Conservation (phyloP, 2,888 invertebrate species). For the Dusona sp. region DNA sequence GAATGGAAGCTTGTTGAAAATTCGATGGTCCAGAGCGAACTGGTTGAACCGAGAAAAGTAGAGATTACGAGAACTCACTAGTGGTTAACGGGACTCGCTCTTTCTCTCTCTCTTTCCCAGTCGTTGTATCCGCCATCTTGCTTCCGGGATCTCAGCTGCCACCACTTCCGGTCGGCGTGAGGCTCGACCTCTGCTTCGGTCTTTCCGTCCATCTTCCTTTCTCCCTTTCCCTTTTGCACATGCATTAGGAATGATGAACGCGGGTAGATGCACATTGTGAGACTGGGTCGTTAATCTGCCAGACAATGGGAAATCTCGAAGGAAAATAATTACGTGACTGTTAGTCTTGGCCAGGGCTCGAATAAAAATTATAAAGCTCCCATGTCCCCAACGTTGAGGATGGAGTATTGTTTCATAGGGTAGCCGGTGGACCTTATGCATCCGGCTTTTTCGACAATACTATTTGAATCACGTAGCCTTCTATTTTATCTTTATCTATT, state of each 20-base stretch:
- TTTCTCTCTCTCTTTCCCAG: constrained; percentile 19
- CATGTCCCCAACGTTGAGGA: constrained; percentile 35
- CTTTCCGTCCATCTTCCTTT: constrained; percentile 9
- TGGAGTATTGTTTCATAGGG: constrained; percentile 51
- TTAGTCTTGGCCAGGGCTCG: constrained; percentile 51
- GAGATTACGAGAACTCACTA: constrained; percentile 47
- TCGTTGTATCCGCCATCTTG: constrained; percentile 71
- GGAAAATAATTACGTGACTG: constrained; percentile 70
- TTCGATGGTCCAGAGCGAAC: constrained; percentile 59
- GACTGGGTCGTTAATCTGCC: constrained; percentile 51
- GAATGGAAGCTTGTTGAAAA: constrained; percentile 60
- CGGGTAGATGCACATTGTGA: constrained; percentile 55
- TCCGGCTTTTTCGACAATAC: constrained; percentile 42
- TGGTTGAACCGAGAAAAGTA: constrained; percentile 20
- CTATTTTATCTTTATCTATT: constrained; percentile 10
- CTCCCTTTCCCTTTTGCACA: neutral
- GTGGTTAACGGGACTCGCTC: constrained; percentile 44
- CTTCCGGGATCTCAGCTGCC: constrained; percentile 78
- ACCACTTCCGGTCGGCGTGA: constrained; percentile 72
- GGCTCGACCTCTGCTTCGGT: constrained; percentile 50
- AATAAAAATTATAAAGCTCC: constrained; percentile 62
- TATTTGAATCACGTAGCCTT: constrained; percentile 29
- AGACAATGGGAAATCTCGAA: constrained; percentile 68
- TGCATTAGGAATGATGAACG: constrained; percentile 33
- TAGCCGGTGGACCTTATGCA: constrained; percentile 27